Evolutionary conservation across 2,797 vertebrate genomes (phyloP), one percentile per base, ranked within the genome.

Genomic region (Propithecus deckenii): DNA sequence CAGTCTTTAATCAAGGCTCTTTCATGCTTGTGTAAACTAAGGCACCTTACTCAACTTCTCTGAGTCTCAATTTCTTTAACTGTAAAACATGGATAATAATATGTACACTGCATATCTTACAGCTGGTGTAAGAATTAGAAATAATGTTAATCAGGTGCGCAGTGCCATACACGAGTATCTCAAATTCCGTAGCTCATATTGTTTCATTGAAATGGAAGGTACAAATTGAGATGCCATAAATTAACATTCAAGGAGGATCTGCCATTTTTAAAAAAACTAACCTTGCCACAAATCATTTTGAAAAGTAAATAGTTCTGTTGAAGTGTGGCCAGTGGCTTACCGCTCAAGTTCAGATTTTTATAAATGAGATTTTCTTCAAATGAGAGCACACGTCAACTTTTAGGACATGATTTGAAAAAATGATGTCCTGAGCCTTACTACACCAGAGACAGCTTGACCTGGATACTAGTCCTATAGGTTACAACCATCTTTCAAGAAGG

Each of bases 171-270:
- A 22, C n/a, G 52, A 83, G 57, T 32, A 85, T 95, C 96, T 96
- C 78, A 96, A 83, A 89, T 93, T 89, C 38, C 59, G 61, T 4
- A 94, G 57, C 32, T 75, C 46, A 67, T 8, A 1, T 91, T n/a
- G 93, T 90, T 88, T 63, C 59, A 76, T 10, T 63, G 50, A 65
- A 91, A 71, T 67, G 28, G 80, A 76, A 91, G 89, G 12, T 84
- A 86, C 32, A 96, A 86, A 71, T 86, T 52, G 78, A 91, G 48
- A 91, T 69, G 48, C 35, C 92, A 0, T 67, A 65, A 95, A 94
- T 96, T 96, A 91, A 91, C 86, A 96, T 91, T 94, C 90, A 88
- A 95, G 61, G 41, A 50, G n/a, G 28, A 28, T 83, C 65, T 83
- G 5, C 83, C 78, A 59, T 76, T 93, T 76, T 93, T 76, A 20